Percentiles rank a stretch among this genome's conserved stretches.
Evolutionary conservation across 2,888 invertebrate species (phyloP).

Genomic region (Philhelius pedissequus): DNA sequence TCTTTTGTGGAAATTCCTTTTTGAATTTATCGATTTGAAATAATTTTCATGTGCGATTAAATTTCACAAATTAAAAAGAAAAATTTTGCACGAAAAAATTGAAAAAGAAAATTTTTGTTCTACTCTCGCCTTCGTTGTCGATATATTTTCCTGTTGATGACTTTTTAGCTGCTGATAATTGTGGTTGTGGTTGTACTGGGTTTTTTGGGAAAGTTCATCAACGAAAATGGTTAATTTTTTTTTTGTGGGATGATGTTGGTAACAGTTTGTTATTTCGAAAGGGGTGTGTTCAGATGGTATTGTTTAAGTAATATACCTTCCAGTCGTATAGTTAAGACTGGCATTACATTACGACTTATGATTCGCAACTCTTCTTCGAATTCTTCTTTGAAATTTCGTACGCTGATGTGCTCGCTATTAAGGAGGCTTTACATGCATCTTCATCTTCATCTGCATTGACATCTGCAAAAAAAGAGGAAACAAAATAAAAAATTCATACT

Average conservation of each 20-base stretch:
- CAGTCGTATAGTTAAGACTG: no score
- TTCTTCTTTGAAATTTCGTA: no score
- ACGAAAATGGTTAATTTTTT: constrained; percentile 12
- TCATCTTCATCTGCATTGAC: no score
- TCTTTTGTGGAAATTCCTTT: constrained; percentile 40
- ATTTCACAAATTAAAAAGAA: constrained; percentile 15
- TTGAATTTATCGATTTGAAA: constrained; percentile 14
- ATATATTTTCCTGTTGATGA: constrained; percentile 54
- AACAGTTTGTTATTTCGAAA: neutral
- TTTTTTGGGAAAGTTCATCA: constrained; percentile 34
- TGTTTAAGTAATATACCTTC: no score
- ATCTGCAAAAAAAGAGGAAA: no score
- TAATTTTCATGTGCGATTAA: constrained; percentile 6
- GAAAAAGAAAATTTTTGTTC: constrained; percentile 38
- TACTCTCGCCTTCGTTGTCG: constrained; percentile 54
- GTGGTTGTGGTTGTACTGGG: no score
- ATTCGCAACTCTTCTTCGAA: no score
- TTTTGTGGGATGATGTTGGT: neutral
- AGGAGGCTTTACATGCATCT: no score
- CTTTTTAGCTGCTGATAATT: neutral
- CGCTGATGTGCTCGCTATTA: no score
- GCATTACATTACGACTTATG: no score
- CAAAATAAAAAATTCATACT: no score
- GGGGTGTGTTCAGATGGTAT: constrained; percentile 16
- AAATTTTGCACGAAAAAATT: constrained; percentile 39